Percentiles rank a stretch among this genome's conserved stretches.
These are phyloP conservation scores for Babylonia areolata DNA, from an alignment of 1,140 invertebrate genomes.

Conservation along the genomic window DNA sequence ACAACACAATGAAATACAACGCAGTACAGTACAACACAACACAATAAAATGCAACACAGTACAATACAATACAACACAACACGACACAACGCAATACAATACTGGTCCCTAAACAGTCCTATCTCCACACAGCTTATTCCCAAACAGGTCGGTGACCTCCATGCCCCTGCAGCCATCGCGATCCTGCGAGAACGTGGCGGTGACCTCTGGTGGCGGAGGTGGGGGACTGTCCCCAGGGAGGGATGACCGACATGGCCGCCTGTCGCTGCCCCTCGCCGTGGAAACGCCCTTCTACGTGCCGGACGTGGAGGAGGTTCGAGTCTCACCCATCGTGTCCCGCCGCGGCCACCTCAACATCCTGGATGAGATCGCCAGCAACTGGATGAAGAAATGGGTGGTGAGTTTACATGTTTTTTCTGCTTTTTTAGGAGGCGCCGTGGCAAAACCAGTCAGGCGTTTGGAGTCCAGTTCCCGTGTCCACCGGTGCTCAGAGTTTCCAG, in stretches of 20 bases:
- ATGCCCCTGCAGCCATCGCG: slow-evolving; percentile 60
- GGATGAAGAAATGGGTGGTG: slow-evolving; percentile 98
- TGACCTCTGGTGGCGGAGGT: slow-evolving; percentile 13
- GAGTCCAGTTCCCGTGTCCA: no score
- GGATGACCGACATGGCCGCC: slow-evolving; percentile 53
- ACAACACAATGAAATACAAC: no score
- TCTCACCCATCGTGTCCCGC: slow-evolving; percentile 96
- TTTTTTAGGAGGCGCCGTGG: no score
- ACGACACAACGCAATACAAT: no score
- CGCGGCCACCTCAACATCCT: slow-evolving; percentile 98
- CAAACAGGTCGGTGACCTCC: slow-evolving; percentile 48
- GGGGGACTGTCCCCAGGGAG: slow-evolving; percentile 46
- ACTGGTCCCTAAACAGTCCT: no score
- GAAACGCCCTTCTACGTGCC: slow-evolving; percentile 87
- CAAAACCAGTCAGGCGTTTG: no score
- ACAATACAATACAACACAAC: no score
- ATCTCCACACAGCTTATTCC: not conserved
- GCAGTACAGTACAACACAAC: no score
- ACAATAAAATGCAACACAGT: no score
- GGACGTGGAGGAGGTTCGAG: slow-evolving; percentile 97
- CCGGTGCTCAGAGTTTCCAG: no score
- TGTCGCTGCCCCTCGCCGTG: slow-evolving; percentile 58
- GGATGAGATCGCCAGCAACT: slow-evolving; percentile 97
- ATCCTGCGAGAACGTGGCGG: slow-evolving; percentile 68
- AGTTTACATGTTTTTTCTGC: slow-evolving; percentile 71